Percentiles rank a stretch among this genome's conserved stretches.
Evolutionary conservation across 2,888 invertebrate genomes (phyloP).

Genomic region (Standfussiana lucernea): DNA sequence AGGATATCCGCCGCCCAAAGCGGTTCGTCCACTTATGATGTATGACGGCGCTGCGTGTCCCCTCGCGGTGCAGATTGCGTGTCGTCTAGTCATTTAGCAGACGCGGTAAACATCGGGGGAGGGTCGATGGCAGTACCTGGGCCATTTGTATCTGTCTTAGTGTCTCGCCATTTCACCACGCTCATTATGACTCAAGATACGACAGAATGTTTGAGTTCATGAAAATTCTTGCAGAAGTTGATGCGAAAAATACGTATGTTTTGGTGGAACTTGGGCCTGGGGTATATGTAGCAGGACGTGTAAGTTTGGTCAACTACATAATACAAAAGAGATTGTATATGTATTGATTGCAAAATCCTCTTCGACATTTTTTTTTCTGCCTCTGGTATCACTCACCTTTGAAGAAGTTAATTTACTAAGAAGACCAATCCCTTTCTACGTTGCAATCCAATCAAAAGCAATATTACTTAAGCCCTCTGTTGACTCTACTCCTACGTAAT

Average conservation of each 20-base stretch:
- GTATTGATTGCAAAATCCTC: not conserved
- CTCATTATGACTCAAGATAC: slow-evolving; percentile 53
- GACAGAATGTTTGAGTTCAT: slow-evolving; percentile 29
- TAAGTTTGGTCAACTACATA: not conserved
- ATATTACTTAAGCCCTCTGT: slow-evolving; percentile 51
- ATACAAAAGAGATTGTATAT: not conserved
- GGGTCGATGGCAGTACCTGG: slow-evolving; percentile 60
- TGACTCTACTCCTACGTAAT: slow-evolving; percentile 45
- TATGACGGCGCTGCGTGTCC: slow-evolving; percentile 74
- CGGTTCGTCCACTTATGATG: slow-evolving; percentile 73
- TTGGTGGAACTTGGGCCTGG: not conserved
- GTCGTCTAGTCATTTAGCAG: slow-evolving; percentile 81
- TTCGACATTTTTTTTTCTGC: not conserved
- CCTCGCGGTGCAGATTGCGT: slow-evolving; percentile 78
- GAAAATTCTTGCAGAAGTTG: slow-evolving; percentile 3
- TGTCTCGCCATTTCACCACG: slow-evolving; percentile 51
- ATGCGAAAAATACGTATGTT: slow-evolving; percentile 5
- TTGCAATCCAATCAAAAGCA: slow-evolving; percentile 53
- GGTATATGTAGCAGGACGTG: not conserved
- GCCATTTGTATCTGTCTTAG: slow-evolving; percentile 58
- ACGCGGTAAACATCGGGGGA: slow-evolving; percentile 73
- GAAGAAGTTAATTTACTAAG: slow-evolving; percentile 12
- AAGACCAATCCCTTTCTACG: slow-evolving; percentile 39
- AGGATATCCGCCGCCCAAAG: slow-evolving; percentile 82
- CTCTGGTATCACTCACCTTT: slow-evolving; percentile 13